phyloP scores from a whole-genome alignment of 1,140 invertebrate genomes.

The Dufourea novaeangliae region DNA sequence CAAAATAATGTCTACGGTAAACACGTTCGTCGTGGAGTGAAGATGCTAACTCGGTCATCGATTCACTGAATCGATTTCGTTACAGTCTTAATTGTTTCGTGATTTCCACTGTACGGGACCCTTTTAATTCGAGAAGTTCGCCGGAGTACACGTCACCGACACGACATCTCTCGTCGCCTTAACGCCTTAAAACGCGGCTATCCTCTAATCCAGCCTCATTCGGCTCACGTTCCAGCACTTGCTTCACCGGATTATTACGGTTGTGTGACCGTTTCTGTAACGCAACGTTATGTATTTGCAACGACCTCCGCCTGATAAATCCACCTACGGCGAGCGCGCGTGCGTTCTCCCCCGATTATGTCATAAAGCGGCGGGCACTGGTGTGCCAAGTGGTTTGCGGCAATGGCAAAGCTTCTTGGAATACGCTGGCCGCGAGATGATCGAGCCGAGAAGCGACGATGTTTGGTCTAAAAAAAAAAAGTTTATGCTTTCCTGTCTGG shows the following conservation, averaged over 20 bases:
- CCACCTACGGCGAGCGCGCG: conserved; percentile 15
- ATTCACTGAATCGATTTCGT: conserved; percentile 5
- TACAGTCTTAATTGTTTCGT: not conserved
- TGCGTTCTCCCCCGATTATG: conserved; percentile 40
- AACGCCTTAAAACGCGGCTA: no score
- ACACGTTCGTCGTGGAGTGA: not conserved
- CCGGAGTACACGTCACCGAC: no score
- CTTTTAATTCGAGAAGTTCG: conserved; percentile 14
- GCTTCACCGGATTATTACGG: conserved; percentile 31
- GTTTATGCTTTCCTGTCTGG: conserved; percentile 25
- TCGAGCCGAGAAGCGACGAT: not conserved
- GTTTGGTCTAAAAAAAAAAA: not conserved
- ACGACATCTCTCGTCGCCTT: not conserved
- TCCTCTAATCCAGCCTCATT: not conserved
- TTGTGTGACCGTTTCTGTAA: conserved; percentile 37
- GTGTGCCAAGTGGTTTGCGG: conserved; percentile 28
- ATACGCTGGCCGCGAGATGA: not conserved
- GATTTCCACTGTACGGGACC: not conserved
- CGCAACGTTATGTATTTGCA: conserved; percentile 46
- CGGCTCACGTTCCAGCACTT: conserved; percentile 23
- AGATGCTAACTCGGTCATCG: not conserved
- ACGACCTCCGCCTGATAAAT: conserved; percentile 54
- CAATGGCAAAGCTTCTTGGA: conserved; percentile 34
- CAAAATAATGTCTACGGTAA: not conserved
- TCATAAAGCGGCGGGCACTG: conserved; percentile 19